phyloP scores from a whole-genome alignment of 1,140 invertebrate species.

The Brachionus paranguensis region DNA sequence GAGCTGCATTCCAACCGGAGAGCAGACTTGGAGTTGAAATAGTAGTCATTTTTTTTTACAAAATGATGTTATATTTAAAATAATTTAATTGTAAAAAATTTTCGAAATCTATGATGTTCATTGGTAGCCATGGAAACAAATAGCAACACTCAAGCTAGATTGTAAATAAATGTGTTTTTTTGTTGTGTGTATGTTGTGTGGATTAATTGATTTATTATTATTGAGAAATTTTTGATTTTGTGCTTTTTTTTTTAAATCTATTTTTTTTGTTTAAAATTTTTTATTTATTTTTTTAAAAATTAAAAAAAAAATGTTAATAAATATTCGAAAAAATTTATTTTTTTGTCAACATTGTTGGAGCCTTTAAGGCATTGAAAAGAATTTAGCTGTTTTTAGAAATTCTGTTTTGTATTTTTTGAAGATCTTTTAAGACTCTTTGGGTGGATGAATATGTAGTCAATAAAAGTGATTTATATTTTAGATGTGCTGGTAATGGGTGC shows the following conservation, averaged over 20 bases:
- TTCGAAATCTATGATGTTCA: background rate
- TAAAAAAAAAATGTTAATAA: background rate
- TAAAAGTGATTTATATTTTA: too few relatives aligned
- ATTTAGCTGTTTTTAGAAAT: too few relatives aligned
- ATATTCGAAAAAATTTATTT: background rate
- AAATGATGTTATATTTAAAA: background rate
- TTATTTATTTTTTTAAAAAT: constrained; percentile 5
- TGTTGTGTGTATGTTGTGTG: background rate
- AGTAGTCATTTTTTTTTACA: background rate
- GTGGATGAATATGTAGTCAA: too few relatives aligned
- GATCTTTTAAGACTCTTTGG: too few relatives aligned
- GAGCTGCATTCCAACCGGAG: background rate
- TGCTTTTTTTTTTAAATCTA: background rate
- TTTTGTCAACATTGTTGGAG: too few relatives aligned
- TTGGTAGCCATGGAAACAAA: background rate
- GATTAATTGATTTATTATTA: background rate
- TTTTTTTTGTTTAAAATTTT: background rate
- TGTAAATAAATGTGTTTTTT: background rate
- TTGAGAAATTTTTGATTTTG: background rate
- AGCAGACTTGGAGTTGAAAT: background rate
- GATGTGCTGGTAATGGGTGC: too few relatives aligned
- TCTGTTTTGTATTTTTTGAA: too few relatives aligned
- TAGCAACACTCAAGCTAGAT: background rate
- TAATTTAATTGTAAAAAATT: constrained; percentile 16
- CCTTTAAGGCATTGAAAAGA: too few relatives aligned